Conservation (phyloP, 1,140 invertebrate species). For the Bacillus rossius region DNA sequence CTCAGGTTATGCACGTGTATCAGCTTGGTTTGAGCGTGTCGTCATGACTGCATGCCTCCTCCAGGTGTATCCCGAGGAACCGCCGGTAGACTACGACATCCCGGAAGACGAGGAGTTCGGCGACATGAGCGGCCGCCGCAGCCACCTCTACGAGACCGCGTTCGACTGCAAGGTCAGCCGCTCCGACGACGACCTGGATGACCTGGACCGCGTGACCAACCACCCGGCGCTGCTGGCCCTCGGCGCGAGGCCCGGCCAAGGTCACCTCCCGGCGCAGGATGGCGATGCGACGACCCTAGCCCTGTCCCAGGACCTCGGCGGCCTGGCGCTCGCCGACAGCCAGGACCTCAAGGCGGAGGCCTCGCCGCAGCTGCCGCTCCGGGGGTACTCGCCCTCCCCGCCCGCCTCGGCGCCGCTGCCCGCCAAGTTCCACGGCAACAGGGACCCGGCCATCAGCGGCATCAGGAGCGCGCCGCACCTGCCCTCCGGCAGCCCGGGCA, state of each 20-base stretch:
- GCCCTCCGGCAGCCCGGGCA: constrained; percentile 59
- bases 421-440: constrained; percentile 69
- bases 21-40: no score
- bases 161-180: constrained; percentile 81
- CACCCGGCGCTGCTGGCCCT: constrained; percentile 64
- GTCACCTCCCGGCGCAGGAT: constrained; percentile 47
- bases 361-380: constrained; percentile 35
- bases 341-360: constrained; percentile 44
- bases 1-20: no score
- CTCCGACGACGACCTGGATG: constrained; percentile 75
- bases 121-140: constrained; percentile 57
- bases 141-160: constrained; percentile 81
- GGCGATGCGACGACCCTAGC: constrained; percentile 44
- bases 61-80: not conserved
- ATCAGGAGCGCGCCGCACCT: constrained; percentile 70
- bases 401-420: constrained; percentile 74
- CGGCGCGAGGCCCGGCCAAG: constrained; percentile 45
- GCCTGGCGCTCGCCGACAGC: constrained; percentile 53
- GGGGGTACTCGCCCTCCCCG: constrained; percentile 66
- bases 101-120: constrained; percentile 39
- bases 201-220: constrained; percentile 72
- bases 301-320: constrained; percentile 54
- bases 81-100: constrained; percentile 6
- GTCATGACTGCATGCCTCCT: no score
- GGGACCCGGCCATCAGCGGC: constrained; percentile 60